These are phyloP conservation scores for Drosophila teissieri DNA, from an alignment of 1,140 invertebrate species.

Conservation along the genomic window DNA sequence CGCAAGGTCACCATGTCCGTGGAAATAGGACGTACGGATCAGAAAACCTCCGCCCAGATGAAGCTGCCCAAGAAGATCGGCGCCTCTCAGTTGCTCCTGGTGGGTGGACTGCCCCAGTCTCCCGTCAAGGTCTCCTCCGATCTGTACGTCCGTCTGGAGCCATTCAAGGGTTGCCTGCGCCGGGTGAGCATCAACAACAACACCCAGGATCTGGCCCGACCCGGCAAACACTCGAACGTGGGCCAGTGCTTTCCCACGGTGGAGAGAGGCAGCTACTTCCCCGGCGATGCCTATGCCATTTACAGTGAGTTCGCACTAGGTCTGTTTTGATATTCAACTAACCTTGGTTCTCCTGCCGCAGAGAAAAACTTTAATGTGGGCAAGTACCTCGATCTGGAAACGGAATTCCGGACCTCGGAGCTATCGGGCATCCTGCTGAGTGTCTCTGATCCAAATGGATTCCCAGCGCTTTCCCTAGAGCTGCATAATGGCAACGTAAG, in stretches of 20 bases:
- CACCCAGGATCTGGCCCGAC: slow-evolving; percentile 90
- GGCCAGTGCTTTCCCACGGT: slow-evolving; percentile 94
- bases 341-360: slow-evolving; percentile 66
- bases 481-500: slow-evolving; percentile 90
- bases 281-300: slow-evolving; percentile 92
- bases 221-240: slow-evolving; percentile 89
- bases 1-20: slow-evolving; percentile 89
- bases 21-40: slow-evolving; percentile 88
- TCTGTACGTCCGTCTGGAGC: slow-evolving; percentile 88
- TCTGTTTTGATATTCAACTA: neutral
- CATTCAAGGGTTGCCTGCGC: slow-evolving; percentile 93
- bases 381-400: slow-evolving; percentile 88
- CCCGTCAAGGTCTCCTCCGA: slow-evolving; percentile 84
- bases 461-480: slow-evolving; percentile 91
- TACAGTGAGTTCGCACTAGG: slow-evolving; percentile 88
- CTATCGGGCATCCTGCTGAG: slow-evolving; percentile 92
- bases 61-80: slow-evolving; percentile 89
- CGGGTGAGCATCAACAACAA: slow-evolving; percentile 91
- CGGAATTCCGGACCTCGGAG: slow-evolving; percentile 94
- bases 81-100: slow-evolving; percentile 89
- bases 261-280: slow-evolving; percentile 94
- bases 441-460: slow-evolving; percentile 87
- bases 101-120: slow-evolving; percentile 90
- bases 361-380: slow-evolving; percentile 90
- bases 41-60: slow-evolving; percentile 85